Evolutionary conservation across 2,797 vertebrate genomes (phyloP), one percentile per base, ranked within the genome.

Genomic region (Atherinosoma microstoma): DNA sequence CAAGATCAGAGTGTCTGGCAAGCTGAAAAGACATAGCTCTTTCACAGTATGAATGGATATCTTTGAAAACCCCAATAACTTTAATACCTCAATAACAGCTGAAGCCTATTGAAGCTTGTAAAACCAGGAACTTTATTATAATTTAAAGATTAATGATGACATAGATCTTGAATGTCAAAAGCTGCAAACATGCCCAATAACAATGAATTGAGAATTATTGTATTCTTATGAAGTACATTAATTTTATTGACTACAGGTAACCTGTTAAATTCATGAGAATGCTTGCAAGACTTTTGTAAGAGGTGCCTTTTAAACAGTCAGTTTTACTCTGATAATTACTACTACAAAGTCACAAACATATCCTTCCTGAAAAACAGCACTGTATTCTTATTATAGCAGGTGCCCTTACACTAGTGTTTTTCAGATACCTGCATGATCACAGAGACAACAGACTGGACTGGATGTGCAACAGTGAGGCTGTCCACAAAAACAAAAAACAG

Each of bases 1-100:
- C 18, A 47, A 47, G 20, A 47, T 47, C 45, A 47, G 20, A 47
- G 64, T 57, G 51, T 27, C 49, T 24, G 47, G 20, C 20, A 22
- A 51, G 47, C 20, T 70, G 59, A 68, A 74, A 38, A 54, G 40
- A 57, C 30, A 15, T 3, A 22, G 32, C 35, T 68, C 35, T 49
- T 54, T 56, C 8, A 45, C 36, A 59, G 58, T 40, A 20, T 16
- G 22, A 47, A 42, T 65, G 45, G 69, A 73, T 64, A 10, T n/a
- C 15, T 67, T 36, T 73, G 13, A 65, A 79, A 74, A 69, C 12
- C 18, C 63, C 60, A 66, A 73, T 65, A 51, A 34, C 11, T 22
- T 47, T 47, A n/a, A n/a, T n/a, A n/a, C 45, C 45, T n/a, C 45
- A 47, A 47, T 42, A 47, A n/a, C 20, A 47, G 45, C 45, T n/a